Conservation (phyloP, 2,888 invertebrate species). For the Athripsodes cinereus region DNA sequence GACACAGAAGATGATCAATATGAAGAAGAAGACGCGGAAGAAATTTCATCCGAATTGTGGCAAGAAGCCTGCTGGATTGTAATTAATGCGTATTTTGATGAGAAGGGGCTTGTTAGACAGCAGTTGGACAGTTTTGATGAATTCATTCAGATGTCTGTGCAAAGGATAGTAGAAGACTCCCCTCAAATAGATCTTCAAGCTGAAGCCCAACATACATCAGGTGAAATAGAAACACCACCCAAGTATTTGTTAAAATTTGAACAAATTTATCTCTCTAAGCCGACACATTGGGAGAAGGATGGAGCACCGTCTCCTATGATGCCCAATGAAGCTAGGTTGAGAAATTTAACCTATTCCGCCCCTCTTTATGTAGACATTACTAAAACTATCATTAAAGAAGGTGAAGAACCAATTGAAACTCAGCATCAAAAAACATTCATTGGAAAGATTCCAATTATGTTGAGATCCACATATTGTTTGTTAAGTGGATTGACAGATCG, state of each 20-base stretch:
- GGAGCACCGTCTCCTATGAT: conserved; percentile 99
- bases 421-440: conserved; percentile 71
- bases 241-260: conserved; percentile 94
- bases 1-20: conserved; percentile 54
- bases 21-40: conserved; percentile 87
- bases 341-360: conserved; percentile 97
- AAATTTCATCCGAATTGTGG: conserved; percentile 97
- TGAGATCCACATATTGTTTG: conserved; percentile 95
- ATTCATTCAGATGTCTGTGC: conserved; percentile 99
- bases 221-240: conserved; percentile 88
- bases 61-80: conserved; percentile 99
- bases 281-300: conserved; percentile 99
- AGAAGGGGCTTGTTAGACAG: conserved; percentile 97
- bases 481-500: conserved; percentile 93
- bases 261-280: conserved; percentile 98
- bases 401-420: conserved; percentile 80
- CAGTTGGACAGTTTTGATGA: conserved; percentile 99
- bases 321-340: conserved; percentile 97
- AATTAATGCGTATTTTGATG: conserved; percentile 99
- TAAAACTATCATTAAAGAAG: conserved; percentile 89
- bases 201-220: conserved; percentile 94
- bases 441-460: conserved; percentile 98
- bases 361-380: conserved; percentile 98
- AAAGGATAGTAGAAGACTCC: conserved; percentile 98
- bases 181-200: conserved; percentile 96